Base-by-base conservation (phyloP, 2,797 vertebrate genomes). In the Siniperca obscura region DNA sequence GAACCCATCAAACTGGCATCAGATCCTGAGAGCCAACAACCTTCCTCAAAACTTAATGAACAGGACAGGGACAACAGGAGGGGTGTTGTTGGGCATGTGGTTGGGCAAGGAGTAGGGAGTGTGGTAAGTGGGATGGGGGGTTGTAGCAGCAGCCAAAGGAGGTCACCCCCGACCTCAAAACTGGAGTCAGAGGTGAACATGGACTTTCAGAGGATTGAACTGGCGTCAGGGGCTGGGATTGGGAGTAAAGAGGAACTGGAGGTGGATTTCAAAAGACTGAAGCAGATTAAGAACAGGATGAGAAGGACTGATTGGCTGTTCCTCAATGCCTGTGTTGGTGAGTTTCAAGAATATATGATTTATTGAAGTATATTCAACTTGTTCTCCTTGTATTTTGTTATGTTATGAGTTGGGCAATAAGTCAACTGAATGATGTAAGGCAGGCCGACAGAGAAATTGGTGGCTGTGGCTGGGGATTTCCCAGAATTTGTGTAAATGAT, bases 231-330 rank as follows among this genome's bases (percentile, higher is more conserved):
- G 74, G 98, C 95, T 21, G 93, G 98, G n/a, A 96, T 98, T 66
- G 97, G 97, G 78, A 98, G 96, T 91, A 97, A 97, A 93, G 98
- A 99, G 83, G 98, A 98, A 81, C 96, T 98, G 17, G 97, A 99
- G 93, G 96, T 98, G 76, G 98, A 99, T 95, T 99, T 99, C 92
- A 99, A 99, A 96, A 99, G 98, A 83, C 93, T 99, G 90, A 99
- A 99, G 92, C 98, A 99, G 93, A 99, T 99, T 88, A 99, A 98
- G 94, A 99, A 99, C 88, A 95, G 98, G 89, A 99, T 99, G 98
- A 97, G 98, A 92, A 97, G 98, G 95, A 98, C 97, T 9, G 98
- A 99, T 90, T 99, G 98, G 98, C 95, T 99, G 9, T 99, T 99
- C 89, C 97, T 99, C 82, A 99, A 97, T 86, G 98, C 98, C n/a